These are phyloP conservation scores for Oopsacas minuta DNA, from an alignment of 37 sponge, comb jelly and placozoan genomes.

Conservation along the genomic window DNA sequence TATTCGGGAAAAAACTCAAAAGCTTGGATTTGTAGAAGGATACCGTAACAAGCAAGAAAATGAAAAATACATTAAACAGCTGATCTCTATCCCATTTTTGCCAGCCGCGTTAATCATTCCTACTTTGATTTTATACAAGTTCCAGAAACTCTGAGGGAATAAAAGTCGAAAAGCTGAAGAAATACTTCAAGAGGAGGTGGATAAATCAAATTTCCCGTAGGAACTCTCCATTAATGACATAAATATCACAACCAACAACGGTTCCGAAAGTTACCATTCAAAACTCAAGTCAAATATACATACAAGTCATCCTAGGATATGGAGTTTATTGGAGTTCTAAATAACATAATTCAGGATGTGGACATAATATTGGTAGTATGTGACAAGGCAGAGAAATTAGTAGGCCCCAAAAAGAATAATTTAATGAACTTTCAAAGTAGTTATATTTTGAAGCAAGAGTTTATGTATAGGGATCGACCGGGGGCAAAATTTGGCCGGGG, in stretches of 20 bases:
- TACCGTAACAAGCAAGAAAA: not conserved
- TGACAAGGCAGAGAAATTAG: not conserved
- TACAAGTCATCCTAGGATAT: conserved; percentile 4
- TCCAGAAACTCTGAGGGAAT: not conserved
- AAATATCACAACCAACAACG: not conserved
- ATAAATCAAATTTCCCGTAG: not conserved
- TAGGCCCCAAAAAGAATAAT: no score
- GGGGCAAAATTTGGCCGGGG: no score
- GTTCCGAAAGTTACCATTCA: not conserved
- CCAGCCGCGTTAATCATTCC: not conserved
- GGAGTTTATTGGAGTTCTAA: not conserved
- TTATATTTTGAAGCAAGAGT: no score
- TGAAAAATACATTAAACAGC: not conserved
- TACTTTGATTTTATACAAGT: not conserved
- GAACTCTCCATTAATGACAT: not conserved
- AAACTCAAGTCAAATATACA: not conserved
- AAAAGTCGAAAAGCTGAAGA: not conserved
- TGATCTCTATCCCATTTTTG: not conserved
- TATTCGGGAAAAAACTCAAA: not conserved
- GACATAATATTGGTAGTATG: not conserved
- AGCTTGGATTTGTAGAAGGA: not conserved
- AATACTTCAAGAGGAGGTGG: not conserved
- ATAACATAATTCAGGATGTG: not conserved
- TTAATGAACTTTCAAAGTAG: no score
- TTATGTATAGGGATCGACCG: no score